Evolutionary conservation across 2,797 vertebrate genomes (phyloP).

Genomic region (Acanthurus tractus): DNA sequence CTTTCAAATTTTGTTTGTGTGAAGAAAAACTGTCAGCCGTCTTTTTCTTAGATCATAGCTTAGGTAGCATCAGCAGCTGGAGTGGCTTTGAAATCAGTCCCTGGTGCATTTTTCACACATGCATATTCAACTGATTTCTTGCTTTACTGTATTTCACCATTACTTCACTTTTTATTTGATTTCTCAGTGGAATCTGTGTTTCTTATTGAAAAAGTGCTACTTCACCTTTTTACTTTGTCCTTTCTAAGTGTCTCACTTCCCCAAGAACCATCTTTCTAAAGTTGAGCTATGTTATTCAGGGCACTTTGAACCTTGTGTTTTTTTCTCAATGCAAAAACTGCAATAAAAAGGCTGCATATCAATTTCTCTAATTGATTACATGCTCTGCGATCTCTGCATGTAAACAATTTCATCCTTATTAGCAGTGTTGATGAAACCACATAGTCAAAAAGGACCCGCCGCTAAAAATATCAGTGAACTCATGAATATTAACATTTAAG

Average conservation of each 20-base stretch:
- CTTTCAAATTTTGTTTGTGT: not conserved
- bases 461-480: constrained; percentile 52
- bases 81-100: too few relatives aligned
- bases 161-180: too few relatives aligned
- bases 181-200: too few relatives aligned
- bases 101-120: too few relatives aligned
- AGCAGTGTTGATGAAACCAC: constrained; percentile 23
- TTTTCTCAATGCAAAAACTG: not conserved
- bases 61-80: not conserved
- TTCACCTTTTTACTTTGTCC: too few relatives aligned
- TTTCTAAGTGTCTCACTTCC: too few relatives aligned
- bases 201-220: too few relatives aligned
- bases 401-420: constrained; percentile 18
- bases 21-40: not conserved
- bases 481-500: constrained; percentile 35
- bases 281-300: not conserved
- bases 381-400: constrained; percentile 13
- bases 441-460: constrained; percentile 17
- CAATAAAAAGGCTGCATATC: not conserved
- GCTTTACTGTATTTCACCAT: too few relatives aligned
- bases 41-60: not conserved
- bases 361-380: not conserved
- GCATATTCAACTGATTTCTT: too few relatives aligned
- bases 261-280: not conserved
- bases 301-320: not conserved